Evolutionary conservation across 1,140 invertebrate genomes (phyloP), one percentile per base, ranked within the genome.

Genomic region (Bombus pyrosoma): DNA sequence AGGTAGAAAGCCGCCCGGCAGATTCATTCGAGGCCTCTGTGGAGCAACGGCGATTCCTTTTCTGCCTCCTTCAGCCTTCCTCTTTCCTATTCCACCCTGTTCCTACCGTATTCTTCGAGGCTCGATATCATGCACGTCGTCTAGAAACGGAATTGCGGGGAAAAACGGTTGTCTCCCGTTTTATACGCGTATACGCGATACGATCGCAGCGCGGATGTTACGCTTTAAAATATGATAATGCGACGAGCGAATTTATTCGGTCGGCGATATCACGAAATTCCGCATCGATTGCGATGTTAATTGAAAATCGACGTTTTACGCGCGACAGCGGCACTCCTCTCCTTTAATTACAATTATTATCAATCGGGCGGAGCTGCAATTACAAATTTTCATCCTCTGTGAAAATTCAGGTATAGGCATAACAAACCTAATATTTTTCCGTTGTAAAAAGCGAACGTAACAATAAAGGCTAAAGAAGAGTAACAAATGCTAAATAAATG

Each of bases 211-310:
- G 18, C 34, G 32, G 2, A 12, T 9, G 10, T 37, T 75, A 57
- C n/a, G 32, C 76, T 53, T 53, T 28, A 28, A 71, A 71, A n/a
- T 69, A 71, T 71, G 43, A 80, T 53, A 71, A 57, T 25, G 39
- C 76, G 39, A 34, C 15, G 13, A n/a, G 37, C 25, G 62, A 62
- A 73, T 73, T 47, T 32, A 32, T 25, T 78, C 59, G 32, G 2
- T 9, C 0, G 2, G 12, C 22, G 74, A 15, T 39, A 15, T 28
- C 28, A 10, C 22, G 32, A 8, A 57, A 41, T 72, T 72, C 71
- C 13, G 39, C 68, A 10, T 39, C 34, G 68, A 39, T 10, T 25
- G 22, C 34, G 37, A 10, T 71, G 12, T 41, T 71, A 71, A 71
- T 71, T 39, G 68, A 32, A n/a, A 25, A 43, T 37, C 66, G 6